phyloP scores from a whole-genome alignment of 1,140 invertebrate genomes.

The Orchesella cincta region DNA sequence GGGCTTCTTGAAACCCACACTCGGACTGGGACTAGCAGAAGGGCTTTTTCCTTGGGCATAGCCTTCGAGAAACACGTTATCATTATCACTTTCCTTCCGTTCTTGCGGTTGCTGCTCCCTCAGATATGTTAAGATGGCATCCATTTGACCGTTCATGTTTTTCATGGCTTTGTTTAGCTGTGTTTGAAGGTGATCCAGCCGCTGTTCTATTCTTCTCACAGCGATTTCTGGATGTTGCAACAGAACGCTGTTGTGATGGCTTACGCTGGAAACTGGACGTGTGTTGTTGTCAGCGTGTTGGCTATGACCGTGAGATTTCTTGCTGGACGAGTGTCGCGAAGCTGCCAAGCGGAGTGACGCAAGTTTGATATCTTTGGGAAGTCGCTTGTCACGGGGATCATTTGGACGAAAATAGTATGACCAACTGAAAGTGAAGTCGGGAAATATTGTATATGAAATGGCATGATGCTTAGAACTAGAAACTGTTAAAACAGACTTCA shows the following conservation, averaged over 20 bases:
- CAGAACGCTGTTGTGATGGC: neutral
- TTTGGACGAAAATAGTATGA: slow-evolving; percentile 73
- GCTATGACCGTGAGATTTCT: neutral
- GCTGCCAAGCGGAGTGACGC: slow-evolving; percentile 72
- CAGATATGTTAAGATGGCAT: neutral
- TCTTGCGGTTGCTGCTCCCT: neutral
- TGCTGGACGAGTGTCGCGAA: slow-evolving; percentile 29
- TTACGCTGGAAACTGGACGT: slow-evolving; percentile 5
- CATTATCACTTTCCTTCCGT: slow-evolving; percentile 1
- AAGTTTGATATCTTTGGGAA: slow-evolving; percentile 72
- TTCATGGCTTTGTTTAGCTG: slow-evolving; percentile 31
- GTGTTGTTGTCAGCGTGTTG: neutral
- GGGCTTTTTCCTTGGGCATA: neutral
- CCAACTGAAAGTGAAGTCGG: slow-evolving; percentile 57
- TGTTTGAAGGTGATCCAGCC: slow-evolving; percentile 40
- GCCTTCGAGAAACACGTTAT: neutral
- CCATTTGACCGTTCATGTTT: slow-evolving; percentile 1
- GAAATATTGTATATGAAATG: neutral
- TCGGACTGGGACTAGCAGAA: neutral
- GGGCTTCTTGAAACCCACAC: neutral
- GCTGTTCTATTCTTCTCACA: slow-evolving; percentile 34
- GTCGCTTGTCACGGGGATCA: slow-evolving; percentile 73
- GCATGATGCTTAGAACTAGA: neutral
- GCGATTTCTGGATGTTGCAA: neutral
- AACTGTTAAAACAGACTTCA: neutral